phyloP scores from a whole-genome alignment of 2,113 vertebrate species.

The Elephas maximus region DNA sequence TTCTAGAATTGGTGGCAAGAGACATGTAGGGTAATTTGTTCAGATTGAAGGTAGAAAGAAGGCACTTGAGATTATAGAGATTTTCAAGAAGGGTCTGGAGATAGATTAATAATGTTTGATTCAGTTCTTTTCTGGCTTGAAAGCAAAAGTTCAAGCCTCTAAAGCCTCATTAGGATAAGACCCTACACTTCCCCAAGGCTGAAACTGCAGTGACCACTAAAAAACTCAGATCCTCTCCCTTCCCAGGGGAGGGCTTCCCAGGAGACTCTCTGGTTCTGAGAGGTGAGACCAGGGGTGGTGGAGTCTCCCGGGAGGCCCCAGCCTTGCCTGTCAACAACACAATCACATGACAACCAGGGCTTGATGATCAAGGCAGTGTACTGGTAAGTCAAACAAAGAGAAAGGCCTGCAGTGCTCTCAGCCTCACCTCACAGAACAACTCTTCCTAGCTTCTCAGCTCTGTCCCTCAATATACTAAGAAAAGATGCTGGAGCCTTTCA shows the following conservation, averaged over 20 bases:
- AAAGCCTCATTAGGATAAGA: slow-evolving; percentile 42
- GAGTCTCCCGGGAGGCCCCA: not conserved
- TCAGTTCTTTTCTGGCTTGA: slow-evolving; percentile 70
- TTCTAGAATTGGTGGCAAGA: slow-evolving; percentile 81
- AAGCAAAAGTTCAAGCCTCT: slow-evolving; percentile 66
- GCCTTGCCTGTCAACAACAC: not conserved
- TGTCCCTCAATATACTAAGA: slow-evolving; percentile 29
- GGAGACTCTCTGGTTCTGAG: not conserved
- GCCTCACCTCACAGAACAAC: not conserved
- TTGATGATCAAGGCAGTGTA: not conserved
- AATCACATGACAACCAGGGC: not conserved
- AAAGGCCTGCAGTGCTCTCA: not conserved
- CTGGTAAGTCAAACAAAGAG: not conserved
- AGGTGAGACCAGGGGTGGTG: not conserved
- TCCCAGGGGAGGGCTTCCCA: not conserved
- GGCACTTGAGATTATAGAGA: slow-evolving; percentile 68
- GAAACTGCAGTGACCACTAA: not conserved
- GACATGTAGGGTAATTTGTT: slow-evolving; percentile 78
- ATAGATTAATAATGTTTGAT: slow-evolving; percentile 80
- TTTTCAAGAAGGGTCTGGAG: slow-evolving; percentile 57
- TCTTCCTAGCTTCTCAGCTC: not conserved
- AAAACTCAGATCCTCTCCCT: not conserved
- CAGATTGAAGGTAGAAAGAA: slow-evolving; percentile 72
- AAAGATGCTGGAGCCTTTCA: slow-evolving; percentile 58
- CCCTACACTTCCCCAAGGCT: not conserved